Base-by-base conservation (phyloP, 1,140 invertebrate genomes). In the Dendroctonus valens region DNA sequence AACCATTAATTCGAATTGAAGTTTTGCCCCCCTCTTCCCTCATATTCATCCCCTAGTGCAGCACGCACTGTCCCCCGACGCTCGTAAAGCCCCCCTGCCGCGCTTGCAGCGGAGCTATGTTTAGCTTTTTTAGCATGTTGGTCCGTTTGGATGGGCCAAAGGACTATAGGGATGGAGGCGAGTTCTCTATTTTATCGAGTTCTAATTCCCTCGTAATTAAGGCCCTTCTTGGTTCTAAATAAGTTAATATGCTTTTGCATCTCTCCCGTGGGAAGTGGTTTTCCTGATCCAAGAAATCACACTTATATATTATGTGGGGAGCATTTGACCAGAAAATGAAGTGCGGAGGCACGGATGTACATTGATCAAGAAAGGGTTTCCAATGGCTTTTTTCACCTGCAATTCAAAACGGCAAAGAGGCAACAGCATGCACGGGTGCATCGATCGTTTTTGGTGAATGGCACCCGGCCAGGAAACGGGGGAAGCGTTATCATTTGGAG, bases 1-100 rank as follows among this genome's bases (percentile, higher is more conserved):
- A 44, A 57, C 58, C 65, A 66, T 66, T 66, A 66, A 66, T 66
- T 66, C 57, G 57, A 66, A 66, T 66, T 60, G 65, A 66, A 57
- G 53, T 60, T 64, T 54, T 42, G 51, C 65, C 63, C 65, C 65
- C n/a, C n/a, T n/a, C n/a, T n/a, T n/a, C n/a, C n/a, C n/a, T n/a
- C 55, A 63, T 63, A 63, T 63, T 63, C 52, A 50, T 37, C 38
- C 50, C 59, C 59, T 15, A 12, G 9, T 49, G 59, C 59, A 61
- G 7, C 57, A 59, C 57, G 57, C 57, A 59, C 57, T 49, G 41
- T 38, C 46, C 59, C 59, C 55, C 40, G 7, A n/a, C n/a, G 59
- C 46, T 51, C 48, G 59, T 61, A 61, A 61, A 61, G 15, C n/a
- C 14, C 37, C 50, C 59, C 38, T 41, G 12, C 26, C 7, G 5